These are phyloP conservation scores for Drosophila takahashii DNA, from an alignment of 1,140 invertebrate species.

Conservation along the genomic window DNA sequence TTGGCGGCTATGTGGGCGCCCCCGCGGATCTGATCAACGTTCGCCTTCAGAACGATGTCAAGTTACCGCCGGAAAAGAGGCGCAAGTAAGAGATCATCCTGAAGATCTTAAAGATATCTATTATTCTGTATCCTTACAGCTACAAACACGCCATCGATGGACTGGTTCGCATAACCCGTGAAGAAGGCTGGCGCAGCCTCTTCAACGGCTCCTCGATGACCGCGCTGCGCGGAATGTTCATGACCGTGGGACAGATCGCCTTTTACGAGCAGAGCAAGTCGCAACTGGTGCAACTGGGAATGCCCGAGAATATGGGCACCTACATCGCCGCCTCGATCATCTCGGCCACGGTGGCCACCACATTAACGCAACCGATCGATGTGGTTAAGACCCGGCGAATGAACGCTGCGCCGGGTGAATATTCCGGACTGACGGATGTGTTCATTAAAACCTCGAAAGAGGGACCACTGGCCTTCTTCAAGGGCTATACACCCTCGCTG, in stretches of 20 bases:
- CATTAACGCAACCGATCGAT: slow-evolving; percentile 97
- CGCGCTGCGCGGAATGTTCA: slow-evolving; percentile 93
- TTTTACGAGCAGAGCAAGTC: slow-evolving; percentile 94
- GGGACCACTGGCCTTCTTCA: slow-evolving; percentile 97
- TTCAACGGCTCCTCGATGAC: slow-evolving; percentile 96
- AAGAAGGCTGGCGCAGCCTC: slow-evolving; percentile 92
- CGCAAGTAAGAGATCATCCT: slow-evolving; percentile 88
- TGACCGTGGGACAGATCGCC: slow-evolving; percentile 98
- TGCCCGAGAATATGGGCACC: slow-evolving; percentile 36
- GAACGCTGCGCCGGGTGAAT: slow-evolving; percentile 97
- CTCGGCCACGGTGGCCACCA: slow-evolving; percentile 94
- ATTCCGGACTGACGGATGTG: slow-evolving; percentile 90
- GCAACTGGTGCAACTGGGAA: slow-evolving; percentile 17
- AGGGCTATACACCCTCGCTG: slow-evolving; percentile 98
- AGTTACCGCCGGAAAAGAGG: slow-evolving; percentile 41
- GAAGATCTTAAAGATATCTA: slow-evolving; percentile 85
- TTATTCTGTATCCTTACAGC: slow-evolving; percentile 93
- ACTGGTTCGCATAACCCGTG: slow-evolving; percentile 90
- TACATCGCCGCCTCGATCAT: slow-evolving; percentile 84
- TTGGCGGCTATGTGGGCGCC: slow-evolving; percentile 54
- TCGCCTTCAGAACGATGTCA: slow-evolving; percentile 65
- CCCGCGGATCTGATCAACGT: slow-evolving; percentile 67
- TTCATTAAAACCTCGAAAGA: slow-evolving; percentile 93
- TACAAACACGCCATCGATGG: slow-evolving; percentile 99
- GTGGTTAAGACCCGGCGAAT: slow-evolving; percentile 98